Base-by-base conservation (phyloP, 2,888 invertebrate species). In the Palloptera scutellata region DNA sequence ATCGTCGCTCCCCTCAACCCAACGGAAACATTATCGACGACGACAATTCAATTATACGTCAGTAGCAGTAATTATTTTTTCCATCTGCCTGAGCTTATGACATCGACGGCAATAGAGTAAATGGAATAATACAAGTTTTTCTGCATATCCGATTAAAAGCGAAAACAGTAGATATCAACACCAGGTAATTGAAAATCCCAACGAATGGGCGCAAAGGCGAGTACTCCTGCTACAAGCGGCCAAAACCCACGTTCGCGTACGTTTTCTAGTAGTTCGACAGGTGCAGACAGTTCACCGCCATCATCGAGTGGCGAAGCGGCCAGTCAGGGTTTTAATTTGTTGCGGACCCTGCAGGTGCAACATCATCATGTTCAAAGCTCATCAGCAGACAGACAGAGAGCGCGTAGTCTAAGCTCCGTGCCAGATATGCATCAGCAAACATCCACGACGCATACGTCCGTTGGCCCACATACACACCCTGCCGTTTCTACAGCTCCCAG, bases 131-230 rank as follows among this genome's bases (percentile, higher is more conserved):
- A 2, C 30, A 30, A 2, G 6, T 2, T 30, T 30, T 6, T 30
- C 30, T 30, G 30, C 6, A 30, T 30, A 30, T 30, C 6, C 30
- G 30, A 30, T 4, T 6, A 30, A 30, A 30, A 30, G 45, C 41
- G 43, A 41, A 41, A 40, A 51, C 48, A 40, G 15, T 45, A 48
- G n/a, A 58, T n/a, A 17, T 40, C 57, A 41, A 42, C 45, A 30
- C 17, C 10, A 68, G 9, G 19, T 19, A 64, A 15, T 17, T 20
- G 45, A 61, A 12, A 61, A 53, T 48, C 55, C 66, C 73, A 71
- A 69, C 75, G 72, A 75, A 94, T 94, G 93, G 93, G 93, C 87
- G 93, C 92, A 84, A 93, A 93, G 87, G 90, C 93, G 80, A 93
- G 93, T 85, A 93, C 93, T 76, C 91, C 92, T 76, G 83, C 78